Evolutionary conservation across 1,140 invertebrate genomes (phyloP), one percentile per base, ranked within the genome.

Genomic region (Elymnias hypermnestra): DNA sequence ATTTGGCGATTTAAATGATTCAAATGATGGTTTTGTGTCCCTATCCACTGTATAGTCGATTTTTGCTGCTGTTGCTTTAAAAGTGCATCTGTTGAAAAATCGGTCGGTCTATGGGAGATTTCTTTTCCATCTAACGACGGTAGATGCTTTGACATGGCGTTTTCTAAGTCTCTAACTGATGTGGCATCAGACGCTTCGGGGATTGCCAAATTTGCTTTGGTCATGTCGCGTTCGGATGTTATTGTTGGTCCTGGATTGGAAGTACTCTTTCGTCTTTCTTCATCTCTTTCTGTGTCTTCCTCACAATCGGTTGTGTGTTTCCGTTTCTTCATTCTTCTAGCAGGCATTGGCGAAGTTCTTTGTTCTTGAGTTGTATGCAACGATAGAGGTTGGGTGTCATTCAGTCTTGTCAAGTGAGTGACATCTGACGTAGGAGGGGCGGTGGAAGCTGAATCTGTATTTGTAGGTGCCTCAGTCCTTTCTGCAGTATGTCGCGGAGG

Each of bases 101-200:
- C 94, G 0, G 94, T 94, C 0, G 93, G 91, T 57, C 92, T 88
- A 57, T 93, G 91, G 2, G 90, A 87, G 37, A 89, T 90, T 57
- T 86, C 89, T 33, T 91, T 87, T 3, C 87, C 78, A 51, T 84
- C 83, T 44, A 87, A 53, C 3, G 90, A 88, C 0, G 96, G 96
- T 25, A 98, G 85, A 86, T 98, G 96, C 72, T 97, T 97, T 12
- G 96, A 97, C 96, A 98, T 98, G 7, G 95, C 96, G 63, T 97
- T 95, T 79, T 98, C 96, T 50, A 98, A 86, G 63, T 98, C 96
- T 74, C 96, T 95, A 0, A 97, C 95, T 0, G 94, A 93, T 1
- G 92, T 90, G 0, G 86, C 83, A 23, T 87, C 86, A 2, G 75
- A 70, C 1, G 70, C 59, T 35, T 87, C 86, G 6, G 83, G 76